Evolutionary conservation across 2,113 vertebrate species (phyloP), one percentile per base, ranked within the genome.

Genomic region (Macheiramphus alcinus): DNA sequence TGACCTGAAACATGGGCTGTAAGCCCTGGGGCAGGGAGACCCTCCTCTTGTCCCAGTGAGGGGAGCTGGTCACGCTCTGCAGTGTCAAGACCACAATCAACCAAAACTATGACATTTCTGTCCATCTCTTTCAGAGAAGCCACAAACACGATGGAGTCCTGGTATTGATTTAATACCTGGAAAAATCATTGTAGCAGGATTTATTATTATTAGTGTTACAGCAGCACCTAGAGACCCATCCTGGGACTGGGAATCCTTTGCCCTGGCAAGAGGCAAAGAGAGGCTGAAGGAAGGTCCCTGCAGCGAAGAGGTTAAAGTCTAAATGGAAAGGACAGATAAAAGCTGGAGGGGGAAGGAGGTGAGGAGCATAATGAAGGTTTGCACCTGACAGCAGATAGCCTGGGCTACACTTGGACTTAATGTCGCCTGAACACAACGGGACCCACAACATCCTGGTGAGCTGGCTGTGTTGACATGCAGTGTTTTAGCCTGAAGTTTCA

Each of bases 161-260:
- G 8, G 43, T 25, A 36, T 3, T 1, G 25, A 91, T 90, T 95
- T 95, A 95, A 19, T 65, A 73, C 34, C 70, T 4, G 89, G 78
- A 66, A 89, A 62, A 95, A 85, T 3, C 55, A 14, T 75, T 47
- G 4, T 38, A 80, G 53, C 4, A 9, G 25, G n/a, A 17, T 82
- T 68, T 38, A 16, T 66, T 85, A 86, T 89, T 95, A 27, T 1
- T 95, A 74, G 80, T 94, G 91, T 72, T 97, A 87, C 4, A 97
- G 94, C 95, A 97, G 70, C 97, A 97, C 95, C 95, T 96, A 96
- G 70, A 92, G 95, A 96, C 90, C 38, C 40, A 5, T 91, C 34
- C 32, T 42, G 95, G 94, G 91, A 96, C 76, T 95, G 82, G 59
- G 40, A 56, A 52, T 84, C 36, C 19, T 81, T 66, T 66, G 43